Evolutionary conservation across 2,113 vertebrate genomes (phyloP), one percentile per base, ranked within the genome.

Genomic region (Pagrus major): DNA sequence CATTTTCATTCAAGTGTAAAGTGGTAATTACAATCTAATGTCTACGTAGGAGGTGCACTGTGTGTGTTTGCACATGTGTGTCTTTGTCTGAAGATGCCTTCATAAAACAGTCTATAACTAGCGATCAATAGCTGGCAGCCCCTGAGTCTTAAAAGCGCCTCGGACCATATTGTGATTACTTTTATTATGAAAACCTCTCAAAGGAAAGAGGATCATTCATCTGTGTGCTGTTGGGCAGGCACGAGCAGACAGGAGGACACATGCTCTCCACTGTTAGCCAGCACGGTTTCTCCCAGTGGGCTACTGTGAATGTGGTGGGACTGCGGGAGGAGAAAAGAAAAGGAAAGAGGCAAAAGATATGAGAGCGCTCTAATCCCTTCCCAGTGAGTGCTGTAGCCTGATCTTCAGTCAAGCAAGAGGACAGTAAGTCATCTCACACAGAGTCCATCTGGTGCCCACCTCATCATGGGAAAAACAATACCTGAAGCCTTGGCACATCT

Each of bases 361-460:
- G 55, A 83, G 27, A 49, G 46, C 0, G 6, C 9, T 67, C 21
- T 72, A 76, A 71, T 86, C 80, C 10, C 5, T 46, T 71, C 51
- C 37, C 54, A 41, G 65, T 29, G 23, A 77, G 68, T 6, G 42
- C 25, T 67, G 72, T 15, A 47, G 41, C 46, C 47, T 42, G 59
- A 77, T 67, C 65, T 76, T 61, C 73, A 78, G 65, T 74, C 58
- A 76, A 76, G 70, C 54, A 37, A 61, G 39, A 75, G 33, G 63
- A 80, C 59, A n/a, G 47, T 35, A 76, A 64, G 54, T 72, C 76
- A 29, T 71, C 81, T 82, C 68, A 71, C 65, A 73, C 58, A 33
- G 55, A 78, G 75, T 58, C 76, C 80, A 86, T 86, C 80, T 89
- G 88, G 46, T 71, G 52, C 59, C 46, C 61, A 80, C 60, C 33